phyloP scores from a whole-genome alignment of 2,113 vertebrate species.

The Trematocara macrostoma region DNA sequence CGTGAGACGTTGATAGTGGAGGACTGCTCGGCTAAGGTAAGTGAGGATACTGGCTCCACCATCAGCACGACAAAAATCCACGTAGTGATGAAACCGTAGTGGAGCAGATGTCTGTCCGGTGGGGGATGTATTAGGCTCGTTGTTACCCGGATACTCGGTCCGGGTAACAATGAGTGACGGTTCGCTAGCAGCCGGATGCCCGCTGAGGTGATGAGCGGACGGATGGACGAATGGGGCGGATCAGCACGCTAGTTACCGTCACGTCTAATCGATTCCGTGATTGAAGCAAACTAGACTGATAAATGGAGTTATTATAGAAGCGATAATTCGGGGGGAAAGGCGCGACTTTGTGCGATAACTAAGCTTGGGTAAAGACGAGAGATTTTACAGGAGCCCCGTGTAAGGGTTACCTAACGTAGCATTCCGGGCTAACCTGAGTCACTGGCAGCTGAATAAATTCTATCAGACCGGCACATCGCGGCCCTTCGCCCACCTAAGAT shows the following conservation, averaged over 20 bases:
- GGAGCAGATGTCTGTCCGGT: background rate
- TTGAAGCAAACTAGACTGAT: background rate
- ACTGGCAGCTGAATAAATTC: background rate
- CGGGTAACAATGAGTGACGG: background rate
- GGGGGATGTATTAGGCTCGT: background rate
- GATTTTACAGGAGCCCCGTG: background rate
- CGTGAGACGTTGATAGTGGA: conserved; percentile 33
- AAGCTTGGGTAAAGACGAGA: background rate
- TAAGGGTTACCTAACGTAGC: conserved; percentile 9
- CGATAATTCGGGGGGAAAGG: rapidly evolving
- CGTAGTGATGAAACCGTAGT: background rate
- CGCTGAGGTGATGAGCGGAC: conserved; percentile 10
- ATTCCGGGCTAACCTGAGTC: conserved; percentile 38
- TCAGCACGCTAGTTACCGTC: conserved; percentile 3
- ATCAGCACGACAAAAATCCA: background rate
- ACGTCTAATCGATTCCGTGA: background rate
- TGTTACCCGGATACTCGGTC: background rate
- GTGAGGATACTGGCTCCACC: background rate
- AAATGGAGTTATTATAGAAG: background rate
- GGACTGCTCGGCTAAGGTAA: conserved; percentile 46
- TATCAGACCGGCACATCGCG: background rate
- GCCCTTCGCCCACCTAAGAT: background rate
- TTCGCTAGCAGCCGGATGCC: background rate
- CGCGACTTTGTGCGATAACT: background rate
- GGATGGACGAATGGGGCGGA: conserved; percentile 42